These are phyloP conservation scores for Andrena flavipes DNA, from an alignment of 2,888 invertebrate genomes.

Conservation along the genomic window DNA sequence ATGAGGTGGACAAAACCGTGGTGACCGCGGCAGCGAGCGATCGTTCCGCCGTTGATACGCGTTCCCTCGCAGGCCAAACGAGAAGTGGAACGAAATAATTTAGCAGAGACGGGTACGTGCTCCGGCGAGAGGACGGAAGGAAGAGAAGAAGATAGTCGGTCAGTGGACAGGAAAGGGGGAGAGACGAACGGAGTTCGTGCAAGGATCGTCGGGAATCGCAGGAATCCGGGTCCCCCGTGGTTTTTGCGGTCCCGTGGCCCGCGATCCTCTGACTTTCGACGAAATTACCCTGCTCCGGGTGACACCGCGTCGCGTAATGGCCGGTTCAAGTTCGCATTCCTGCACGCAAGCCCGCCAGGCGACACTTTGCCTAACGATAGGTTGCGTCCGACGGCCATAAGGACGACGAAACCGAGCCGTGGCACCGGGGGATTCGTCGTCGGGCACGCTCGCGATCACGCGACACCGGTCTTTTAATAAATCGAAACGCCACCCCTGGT, in stretches of 20 bases:
- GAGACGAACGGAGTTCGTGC: conserved; percentile 11
- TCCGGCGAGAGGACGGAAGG: conserved; percentile 1
- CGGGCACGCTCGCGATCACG: conserved; percentile 48
- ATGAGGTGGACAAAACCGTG: conserved; percentile 47
- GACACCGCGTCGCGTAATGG: conserved; percentile 81
- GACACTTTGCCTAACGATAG: conserved; percentile 83
- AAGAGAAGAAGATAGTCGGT: background rate
- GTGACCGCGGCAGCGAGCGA: conserved; percentile 15
- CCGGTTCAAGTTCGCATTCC: conserved; percentile 79
- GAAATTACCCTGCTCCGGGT: conserved; percentile 82
- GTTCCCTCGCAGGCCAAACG: conserved; percentile 30
- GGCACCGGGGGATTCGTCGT: conserved; percentile 18
- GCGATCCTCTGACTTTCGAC: conserved; percentile 74
- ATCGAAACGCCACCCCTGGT: conserved; percentile 52
- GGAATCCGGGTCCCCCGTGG: conserved; percentile 51
- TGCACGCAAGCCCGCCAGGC: conserved; percentile 84
- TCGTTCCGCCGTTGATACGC: conserved; percentile 17
- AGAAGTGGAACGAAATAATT: conserved; percentile 79
- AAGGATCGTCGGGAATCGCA: conserved; percentile 49
- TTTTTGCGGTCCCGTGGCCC: conserved; percentile 42
- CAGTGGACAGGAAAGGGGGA: background rate
- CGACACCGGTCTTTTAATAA: conserved; percentile 65
- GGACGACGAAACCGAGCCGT: conserved; percentile 49
- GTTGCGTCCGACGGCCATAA: conserved; percentile 63
- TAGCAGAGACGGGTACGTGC: conserved; percentile 63